phyloP scores from a whole-genome alignment of 1,140 invertebrate genomes.

The Rhyacophila brunnea region DNA sequence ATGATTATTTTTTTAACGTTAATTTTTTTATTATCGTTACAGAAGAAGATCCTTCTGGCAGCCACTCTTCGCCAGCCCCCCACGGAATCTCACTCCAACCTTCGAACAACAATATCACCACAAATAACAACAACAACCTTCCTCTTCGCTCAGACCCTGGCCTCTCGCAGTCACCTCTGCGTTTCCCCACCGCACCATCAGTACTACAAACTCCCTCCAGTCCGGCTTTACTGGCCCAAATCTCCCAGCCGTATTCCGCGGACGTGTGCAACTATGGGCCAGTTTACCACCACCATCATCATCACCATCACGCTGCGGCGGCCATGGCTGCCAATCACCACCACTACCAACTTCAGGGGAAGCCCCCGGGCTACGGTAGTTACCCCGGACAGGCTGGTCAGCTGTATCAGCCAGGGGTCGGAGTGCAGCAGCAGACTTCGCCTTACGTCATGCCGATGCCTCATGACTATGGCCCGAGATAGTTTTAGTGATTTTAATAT shows the following conservation, averaged over 20 bases:
- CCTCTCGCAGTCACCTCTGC: neutral
- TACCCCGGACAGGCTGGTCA: no score
- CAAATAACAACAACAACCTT: slow-evolving; percentile 12
- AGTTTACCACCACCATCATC: slow-evolving; percentile 27
- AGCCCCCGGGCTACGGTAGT: no score
- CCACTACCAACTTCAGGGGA: neutral
- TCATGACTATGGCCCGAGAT: slow-evolving; percentile 29
- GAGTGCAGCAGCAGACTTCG: neutral
- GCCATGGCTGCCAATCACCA: neutral
- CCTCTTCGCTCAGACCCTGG: neutral
- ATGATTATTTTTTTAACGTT: no score
- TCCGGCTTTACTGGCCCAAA: slow-evolving; percentile 14
- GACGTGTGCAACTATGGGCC: slow-evolving; percentile 29
- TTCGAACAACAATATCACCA: slow-evolving; percentile 19
- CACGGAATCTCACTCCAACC: slow-evolving; percentile 8
- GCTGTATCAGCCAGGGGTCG: no score
- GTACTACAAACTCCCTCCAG: slow-evolving; percentile 10
- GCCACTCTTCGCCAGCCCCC: slow-evolving; percentile 18
- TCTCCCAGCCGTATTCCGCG: slow-evolving; percentile 25
- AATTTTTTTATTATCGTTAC: no score
- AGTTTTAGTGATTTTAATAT: slow-evolving; percentile 2
- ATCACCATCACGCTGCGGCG: slow-evolving; percentile 4
- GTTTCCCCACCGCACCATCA: slow-evolving; percentile 2
- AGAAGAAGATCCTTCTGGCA: slow-evolving; percentile 1
- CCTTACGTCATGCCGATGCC: slow-evolving; percentile 2